Evolutionary conservation across 2,888 invertebrate genomes (phyloP).

Genomic region (Salticus scenicus): DNA sequence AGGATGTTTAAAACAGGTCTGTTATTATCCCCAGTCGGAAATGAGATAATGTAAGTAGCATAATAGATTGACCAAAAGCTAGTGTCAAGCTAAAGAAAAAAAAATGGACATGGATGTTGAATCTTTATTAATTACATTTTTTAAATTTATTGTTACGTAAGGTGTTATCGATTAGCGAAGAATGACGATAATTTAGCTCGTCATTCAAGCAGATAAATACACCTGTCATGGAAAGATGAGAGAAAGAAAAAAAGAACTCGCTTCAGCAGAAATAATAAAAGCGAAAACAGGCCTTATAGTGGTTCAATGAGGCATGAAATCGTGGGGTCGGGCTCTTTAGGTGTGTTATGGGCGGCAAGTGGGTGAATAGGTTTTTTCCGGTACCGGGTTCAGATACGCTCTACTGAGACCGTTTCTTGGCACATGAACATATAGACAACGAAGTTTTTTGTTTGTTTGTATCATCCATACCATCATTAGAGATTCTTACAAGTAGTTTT

Average conservation of each 20-base stretch:
- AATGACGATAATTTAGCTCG: not conserved
- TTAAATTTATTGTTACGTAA: not conserved
- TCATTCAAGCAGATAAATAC: conserved; percentile 1
- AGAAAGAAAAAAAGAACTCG: not conserved
- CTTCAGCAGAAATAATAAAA: not conserved
- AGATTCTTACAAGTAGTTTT: not conserved
- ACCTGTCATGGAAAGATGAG: not conserved
- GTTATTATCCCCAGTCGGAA: too few relatives aligned
- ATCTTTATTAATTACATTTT: too few relatives aligned
- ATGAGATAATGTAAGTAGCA: too few relatives aligned
- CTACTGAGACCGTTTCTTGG: conserved; percentile 35
- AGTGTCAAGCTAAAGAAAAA: too few relatives aligned
- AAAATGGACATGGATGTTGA: too few relatives aligned
- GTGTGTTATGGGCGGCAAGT: conserved; percentile 25
- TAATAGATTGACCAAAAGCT: too few relatives aligned
- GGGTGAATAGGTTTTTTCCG: conserved; percentile 63
- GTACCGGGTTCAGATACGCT: conserved; percentile 41
- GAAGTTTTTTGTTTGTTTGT: not conserved
- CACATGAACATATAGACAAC: not conserved
- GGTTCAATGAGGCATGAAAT: conserved; percentile 35
- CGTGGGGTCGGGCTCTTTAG: conserved; percentile 48
- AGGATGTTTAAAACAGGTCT: too few relatives aligned
- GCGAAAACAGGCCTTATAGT: not conserved
- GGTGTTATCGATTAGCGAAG: not conserved
- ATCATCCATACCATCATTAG: not conserved